Percentiles rank a stretch among this genome's conserved stretches.
phyloP scores from a whole-genome alignment of 2,888 invertebrate species.

The Balanococcus diminutus region DNA sequence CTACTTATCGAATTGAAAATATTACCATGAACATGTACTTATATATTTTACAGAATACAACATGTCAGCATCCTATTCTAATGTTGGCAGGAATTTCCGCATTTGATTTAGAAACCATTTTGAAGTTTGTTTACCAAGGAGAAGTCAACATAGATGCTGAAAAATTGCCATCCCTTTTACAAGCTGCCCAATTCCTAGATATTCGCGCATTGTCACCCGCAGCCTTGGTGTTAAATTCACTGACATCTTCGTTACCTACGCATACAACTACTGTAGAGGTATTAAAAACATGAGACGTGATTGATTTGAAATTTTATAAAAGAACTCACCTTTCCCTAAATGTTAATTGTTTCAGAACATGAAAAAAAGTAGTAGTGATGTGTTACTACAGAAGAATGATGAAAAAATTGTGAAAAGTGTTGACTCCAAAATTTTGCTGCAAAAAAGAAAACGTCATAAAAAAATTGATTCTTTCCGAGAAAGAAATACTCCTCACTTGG shows the following conservation, averaged over 20 bases:
- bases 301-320: neutral
- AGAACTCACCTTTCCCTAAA: neutral
- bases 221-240: slow-evolving; percentile 59
- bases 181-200: slow-evolving; percentile 69
- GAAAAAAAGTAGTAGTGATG: neutral
- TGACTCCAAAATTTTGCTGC: neutral
- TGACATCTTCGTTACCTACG: slow-evolving; percentile 58
- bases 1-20: neutral
- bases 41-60: slow-evolving; percentile 65
- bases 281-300: neutral
- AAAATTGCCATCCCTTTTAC: slow-evolving; percentile 68
- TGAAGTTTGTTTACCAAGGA: slow-evolving; percentile 70
- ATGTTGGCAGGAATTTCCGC: slow-evolving; percentile 70
- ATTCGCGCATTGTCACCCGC: slow-evolving; percentile 68
- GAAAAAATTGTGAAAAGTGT: no score
- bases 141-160: slow-evolving; percentile 70
- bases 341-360: neutral
- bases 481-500: neutral
- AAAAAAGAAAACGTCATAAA: neutral
- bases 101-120: slow-evolving; percentile 68
- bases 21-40: neutral
- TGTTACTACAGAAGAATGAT: neutral
- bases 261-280: neutral
- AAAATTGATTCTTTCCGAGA: neutral
- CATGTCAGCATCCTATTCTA: slow-evolving; percentile 71